Evolutionary conservation across 2,113 vertebrate species (phyloP).

Genomic region (Marmota flaviventris): DNA sequence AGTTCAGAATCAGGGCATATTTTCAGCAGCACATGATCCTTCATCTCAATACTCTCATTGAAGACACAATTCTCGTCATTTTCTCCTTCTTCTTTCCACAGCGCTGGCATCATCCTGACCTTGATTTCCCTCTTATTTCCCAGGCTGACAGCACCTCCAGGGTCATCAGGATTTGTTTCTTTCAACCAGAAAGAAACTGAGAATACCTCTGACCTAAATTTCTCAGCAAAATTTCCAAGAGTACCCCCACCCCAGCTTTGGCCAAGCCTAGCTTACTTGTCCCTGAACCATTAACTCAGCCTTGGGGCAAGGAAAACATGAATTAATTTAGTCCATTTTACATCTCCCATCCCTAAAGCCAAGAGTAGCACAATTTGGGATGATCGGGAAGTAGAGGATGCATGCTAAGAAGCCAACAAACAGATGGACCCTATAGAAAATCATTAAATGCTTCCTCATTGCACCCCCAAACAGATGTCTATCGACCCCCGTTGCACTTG

Average conservation of each 20-base stretch:
- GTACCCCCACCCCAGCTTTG: background rate
- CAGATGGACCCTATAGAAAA: background rate
- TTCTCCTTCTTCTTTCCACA: background rate
- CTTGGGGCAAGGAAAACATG: background rate
- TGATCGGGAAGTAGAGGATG: background rate
- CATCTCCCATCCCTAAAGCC: background rate
- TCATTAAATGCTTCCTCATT: background rate
- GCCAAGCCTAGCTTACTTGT: background rate
- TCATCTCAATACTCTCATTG: background rate
- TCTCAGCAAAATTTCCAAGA: background rate
- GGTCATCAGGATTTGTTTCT: background rate
- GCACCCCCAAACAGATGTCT: background rate
- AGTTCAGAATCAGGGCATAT: background rate
- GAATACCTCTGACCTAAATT: background rate
- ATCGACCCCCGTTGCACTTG: background rate
- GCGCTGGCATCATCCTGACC: background rate
- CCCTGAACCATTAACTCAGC: background rate
- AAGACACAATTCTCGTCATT: background rate
- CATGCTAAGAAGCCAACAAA: background rate
- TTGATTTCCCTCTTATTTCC: background rate
- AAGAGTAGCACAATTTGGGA: background rate
- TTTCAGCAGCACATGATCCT: background rate
- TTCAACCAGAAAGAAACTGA: slow-evolving; percentile 3
- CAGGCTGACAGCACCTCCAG: background rate
- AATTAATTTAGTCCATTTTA: background rate